Percentiles rank a stretch among this genome's conserved stretches.
phyloP scores from a whole-genome alignment of 2,888 invertebrate species.

The Vannuccia rotundouncinata region DNA sequence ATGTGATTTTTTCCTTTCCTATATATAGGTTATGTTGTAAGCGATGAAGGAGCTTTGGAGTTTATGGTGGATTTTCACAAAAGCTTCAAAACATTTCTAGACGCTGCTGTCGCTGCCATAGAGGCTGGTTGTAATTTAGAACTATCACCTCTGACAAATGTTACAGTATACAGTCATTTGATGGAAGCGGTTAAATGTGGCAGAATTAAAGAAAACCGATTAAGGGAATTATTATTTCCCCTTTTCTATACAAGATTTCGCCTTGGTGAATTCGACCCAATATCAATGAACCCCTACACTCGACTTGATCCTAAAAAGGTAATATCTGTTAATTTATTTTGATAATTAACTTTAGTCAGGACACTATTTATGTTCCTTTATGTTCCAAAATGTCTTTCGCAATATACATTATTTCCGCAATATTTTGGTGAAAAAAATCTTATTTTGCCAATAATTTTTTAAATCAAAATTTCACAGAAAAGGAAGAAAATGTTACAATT shows the following conservation, averaged over 20 bases:
- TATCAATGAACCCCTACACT: conserved; percentile 38
- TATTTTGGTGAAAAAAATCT: too few relatives aligned
- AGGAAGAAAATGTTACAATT: too few relatives aligned
- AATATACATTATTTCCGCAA: too few relatives aligned
- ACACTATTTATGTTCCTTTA: too few relatives aligned
- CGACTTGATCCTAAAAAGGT: not conserved
- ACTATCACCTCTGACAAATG: conserved; percentile 23
- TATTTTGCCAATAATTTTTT: too few relatives aligned
- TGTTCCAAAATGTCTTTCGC: too few relatives aligned
- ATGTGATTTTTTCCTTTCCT: too few relatives aligned
- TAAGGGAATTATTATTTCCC: conserved; percentile 41
- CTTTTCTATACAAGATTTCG: conserved; percentile 44
- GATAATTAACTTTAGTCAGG: too few relatives aligned
- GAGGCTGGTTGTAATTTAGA: conserved; percentile 43
- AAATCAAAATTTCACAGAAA: too few relatives aligned
- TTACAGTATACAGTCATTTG: conserved; percentile 32
- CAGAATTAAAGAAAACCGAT: conserved; percentile 28
- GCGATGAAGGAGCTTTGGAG: conserved; percentile 44
- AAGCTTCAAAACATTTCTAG: conserved; percentile 38
- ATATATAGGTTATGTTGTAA: conserved; percentile 44
- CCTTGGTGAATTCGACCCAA: conserved; percentile 44
- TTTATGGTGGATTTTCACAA: conserved; percentile 41
- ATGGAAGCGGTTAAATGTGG: conserved; percentile 42
- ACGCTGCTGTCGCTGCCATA: conserved; percentile 42
- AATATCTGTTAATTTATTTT: too few relatives aligned